Base-by-base conservation (phyloP, 2,113 vertebrate genomes). In the Sylvilagus bachmani region DNA sequence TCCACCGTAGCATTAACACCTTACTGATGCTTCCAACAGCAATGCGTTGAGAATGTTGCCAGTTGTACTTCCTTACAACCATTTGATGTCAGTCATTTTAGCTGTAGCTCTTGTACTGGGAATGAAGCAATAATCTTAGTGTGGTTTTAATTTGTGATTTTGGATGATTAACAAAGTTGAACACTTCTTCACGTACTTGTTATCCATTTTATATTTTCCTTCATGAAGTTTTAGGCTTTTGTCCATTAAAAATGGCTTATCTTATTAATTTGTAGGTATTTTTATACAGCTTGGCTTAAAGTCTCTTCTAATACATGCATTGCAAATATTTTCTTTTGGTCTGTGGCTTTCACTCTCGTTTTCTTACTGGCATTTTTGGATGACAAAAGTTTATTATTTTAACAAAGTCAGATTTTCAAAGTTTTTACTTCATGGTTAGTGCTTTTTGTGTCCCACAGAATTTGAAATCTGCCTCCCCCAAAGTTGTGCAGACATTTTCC, bases 261-360 rank as follows among this genome's bases (percentile, higher is more conserved):
- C 17, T 49, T 49, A 78, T 25, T 74, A 51, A 49, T 89, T 71
- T 86, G 58, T 81, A 85, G 31, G 1, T 67, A 61, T 82, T 61
- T 22, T 92, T 87, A 38, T 64, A 13, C 49, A 51, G 85, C 80
- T 10, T 29, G 31, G 44, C 49, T 93, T 55, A 86, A 86, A 66
- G 5, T 86, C n/a, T 70, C 78, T 93, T 84, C 44, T 89, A 87
- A 64, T 62, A 55, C 36, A 67, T 53, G 14, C 22, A 80, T 33
- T 75, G 19, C 33, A 80, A 87, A 55, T 77, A 80, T 61, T 91
- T 89, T 87, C 49, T 83, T 17, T 95, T 83, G n/a, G 10, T 49
- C 49, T 78, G 55, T 21, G 17, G 9, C 31, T 62, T 79, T 69
- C 6, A 64, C 71, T 94, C 93, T 73, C 11, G 10, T 73, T 81